Evolutionary conservation across 2,797 vertebrate genomes (phyloP).

Genomic region (Aythya fuligula): DNA sequence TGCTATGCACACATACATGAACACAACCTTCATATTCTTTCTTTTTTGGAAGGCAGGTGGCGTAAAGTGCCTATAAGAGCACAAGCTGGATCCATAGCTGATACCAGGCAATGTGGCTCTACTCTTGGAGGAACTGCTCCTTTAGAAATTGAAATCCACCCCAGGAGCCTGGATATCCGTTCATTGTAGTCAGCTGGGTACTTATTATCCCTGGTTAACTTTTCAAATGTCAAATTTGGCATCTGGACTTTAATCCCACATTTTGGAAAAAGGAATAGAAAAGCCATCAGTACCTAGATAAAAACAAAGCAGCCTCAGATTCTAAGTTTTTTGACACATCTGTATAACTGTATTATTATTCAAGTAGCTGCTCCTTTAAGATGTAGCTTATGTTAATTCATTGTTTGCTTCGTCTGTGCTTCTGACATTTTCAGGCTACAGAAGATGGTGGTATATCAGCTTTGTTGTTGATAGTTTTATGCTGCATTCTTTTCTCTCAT

Average conservation of each 20-base stretch:
- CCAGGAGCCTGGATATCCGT: not conserved
- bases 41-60: not conserved
- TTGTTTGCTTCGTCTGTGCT: not conserved
- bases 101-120: not conserved
- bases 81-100: not conserved
- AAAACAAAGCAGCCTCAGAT: not conserved
- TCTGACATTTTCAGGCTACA: not conserved
- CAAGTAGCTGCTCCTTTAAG: not conserved
- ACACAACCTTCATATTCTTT: not conserved
- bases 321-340: not conserved
- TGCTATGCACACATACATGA: not conserved
- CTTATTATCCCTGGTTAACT: not conserved
- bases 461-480: not conserved
- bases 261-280: not conserved
- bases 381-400: not conserved
- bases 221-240: not conserved
- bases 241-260: not conserved
- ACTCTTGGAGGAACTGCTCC: not conserved
- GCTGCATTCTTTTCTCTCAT: not conserved
- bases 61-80: not conserved
- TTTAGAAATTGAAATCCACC: not conserved
- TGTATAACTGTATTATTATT: not conserved
- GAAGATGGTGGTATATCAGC: not conserved
- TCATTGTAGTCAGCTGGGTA: not conserved
- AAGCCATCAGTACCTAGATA: not conserved